Conservation (phyloP, 2,797 vertebrate genomes). For the Miichthys miiuy region DNA sequence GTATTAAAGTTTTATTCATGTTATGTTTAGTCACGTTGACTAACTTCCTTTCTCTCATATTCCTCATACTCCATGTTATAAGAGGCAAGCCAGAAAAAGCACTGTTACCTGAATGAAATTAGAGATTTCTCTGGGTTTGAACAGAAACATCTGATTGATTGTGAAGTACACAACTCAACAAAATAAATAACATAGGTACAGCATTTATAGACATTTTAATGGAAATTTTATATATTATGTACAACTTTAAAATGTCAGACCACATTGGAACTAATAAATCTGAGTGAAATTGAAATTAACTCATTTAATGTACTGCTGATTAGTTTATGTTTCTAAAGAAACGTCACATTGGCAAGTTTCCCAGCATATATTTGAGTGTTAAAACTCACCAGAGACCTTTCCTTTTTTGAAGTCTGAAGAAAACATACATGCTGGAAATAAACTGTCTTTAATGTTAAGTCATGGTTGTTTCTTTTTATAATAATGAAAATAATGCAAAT, state of each 20-base stretch:
- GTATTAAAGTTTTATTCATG: too few species aligned
- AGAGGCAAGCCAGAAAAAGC: too few species aligned
- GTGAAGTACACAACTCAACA: too few species aligned
- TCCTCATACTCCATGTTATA: too few species aligned
- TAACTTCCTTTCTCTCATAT: too few species aligned
- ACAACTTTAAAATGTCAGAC: background rate
- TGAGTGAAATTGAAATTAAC: background rate
- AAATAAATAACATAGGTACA: too few species aligned
- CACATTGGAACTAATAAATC: background rate
- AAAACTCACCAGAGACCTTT: background rate
- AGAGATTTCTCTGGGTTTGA: too few species aligned
- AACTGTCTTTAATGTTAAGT: background rate
- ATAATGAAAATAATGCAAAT: background rate
- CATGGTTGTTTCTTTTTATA: background rate
- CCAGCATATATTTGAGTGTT: background rate
- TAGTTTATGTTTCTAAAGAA: background rate
- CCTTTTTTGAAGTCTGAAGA: background rate
- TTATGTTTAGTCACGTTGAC: too few species aligned
- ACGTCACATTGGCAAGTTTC: background rate
- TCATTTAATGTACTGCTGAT: background rate
- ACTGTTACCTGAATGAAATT: too few species aligned
- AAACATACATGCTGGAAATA: background rate
- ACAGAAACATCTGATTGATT: too few species aligned
- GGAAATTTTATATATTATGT: background rate
- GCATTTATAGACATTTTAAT: too few species aligned